Percentiles rank a stretch among this genome's conserved stretches.
These are phyloP conservation scores for Scaptomyza tumidula DNA, from an alignment of 2,888 invertebrate species.

Conservation along the genomic window DNA sequence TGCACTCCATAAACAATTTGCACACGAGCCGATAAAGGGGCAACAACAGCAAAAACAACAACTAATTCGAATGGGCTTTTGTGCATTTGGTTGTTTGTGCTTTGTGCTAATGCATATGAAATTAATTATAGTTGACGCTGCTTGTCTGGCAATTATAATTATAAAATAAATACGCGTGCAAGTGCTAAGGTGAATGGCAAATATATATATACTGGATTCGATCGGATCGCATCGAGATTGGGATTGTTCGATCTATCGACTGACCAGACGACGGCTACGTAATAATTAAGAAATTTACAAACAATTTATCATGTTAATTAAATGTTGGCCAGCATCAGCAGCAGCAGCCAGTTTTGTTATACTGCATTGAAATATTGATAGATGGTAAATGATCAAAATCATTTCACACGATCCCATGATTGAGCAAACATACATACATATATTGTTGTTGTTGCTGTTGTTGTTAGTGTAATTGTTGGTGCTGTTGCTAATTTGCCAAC, in stretches of 20 bases:
- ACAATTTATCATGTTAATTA: constrained; percentile 79
- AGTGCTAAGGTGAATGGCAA: constrained; percentile 76
- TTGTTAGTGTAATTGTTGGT: constrained; percentile 28
- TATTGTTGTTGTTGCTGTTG: constrained; percentile 37
- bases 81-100: constrained; percentile 14
- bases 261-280: constrained; percentile 65
- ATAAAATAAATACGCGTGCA: constrained; percentile 64
- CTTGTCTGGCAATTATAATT: constrained; percentile 47
- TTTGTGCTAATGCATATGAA: constrained; percentile 47
- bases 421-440: constrained; percentile 44
- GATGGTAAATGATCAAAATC: constrained; percentile 75
- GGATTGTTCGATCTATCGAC: constrained; percentile 12
- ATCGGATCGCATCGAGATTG: neutral
- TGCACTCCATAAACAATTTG: constrained; percentile 71
- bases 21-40: constrained; percentile 46
- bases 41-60: constrained; percentile 13
- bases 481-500: constrained; percentile 77
- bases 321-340: constrained; percentile 54
- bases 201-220: constrained; percentile 13
- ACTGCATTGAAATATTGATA: constrained; percentile 64
- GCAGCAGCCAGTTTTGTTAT: neutral
- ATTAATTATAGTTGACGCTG: constrained; percentile 58
- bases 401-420: constrained; percentile 76
- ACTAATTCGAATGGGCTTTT: constrained; percentile 45
- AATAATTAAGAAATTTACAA: constrained; percentile 81